Evolutionary conservation across 2,113 vertebrate genomes (phyloP), one percentile per base, ranked within the genome.

Genomic region (Montifringilla adamsi): DNA sequence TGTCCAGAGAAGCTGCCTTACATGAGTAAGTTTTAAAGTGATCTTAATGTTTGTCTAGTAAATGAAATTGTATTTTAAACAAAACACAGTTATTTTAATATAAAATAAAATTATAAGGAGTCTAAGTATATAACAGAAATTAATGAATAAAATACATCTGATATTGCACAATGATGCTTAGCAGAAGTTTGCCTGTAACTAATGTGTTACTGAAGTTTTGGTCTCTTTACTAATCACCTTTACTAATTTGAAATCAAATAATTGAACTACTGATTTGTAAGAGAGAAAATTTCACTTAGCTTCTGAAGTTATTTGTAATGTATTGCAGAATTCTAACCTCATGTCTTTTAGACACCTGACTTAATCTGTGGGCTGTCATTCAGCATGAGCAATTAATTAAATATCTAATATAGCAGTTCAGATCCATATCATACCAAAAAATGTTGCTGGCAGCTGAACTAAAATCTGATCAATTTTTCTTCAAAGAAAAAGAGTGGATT

Each of bases 1-100:
- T 99, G 99, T 93, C 99, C 99, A 68, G 98, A 99, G 96, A 98
- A 99, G 88, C 98, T 99, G 97, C 99, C 99, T 98, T 99, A 98
- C 91, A 99, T 99, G 99, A 98, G 99, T 99, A 97, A 98, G 99
- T 99, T 87, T 91, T 83, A 76, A 77, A 90, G 44, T 81, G 11
- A 39, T 43, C 11, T 93, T 90, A 39, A 56, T 50, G 17, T 74
- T 95, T 31, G n/a, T 70, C 13, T 60, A n/a, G 21, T 84, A 55
- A 64, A 67, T 73, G 27, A 31, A 37, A 60, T 66, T 55, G 11
- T 73, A 13, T 31, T 88, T 80, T 77, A 80, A 76, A 1, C 9
- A 68, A 59, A 73, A 52, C 15, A 11, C 8, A 60, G 7, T 60
- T 76, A 43, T 69, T 83, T 83, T 62, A 66, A 44, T 62, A 31